phyloP scores from a whole-genome alignment of 2,797 vertebrate species.

The Fistularia commersonii region DNA sequence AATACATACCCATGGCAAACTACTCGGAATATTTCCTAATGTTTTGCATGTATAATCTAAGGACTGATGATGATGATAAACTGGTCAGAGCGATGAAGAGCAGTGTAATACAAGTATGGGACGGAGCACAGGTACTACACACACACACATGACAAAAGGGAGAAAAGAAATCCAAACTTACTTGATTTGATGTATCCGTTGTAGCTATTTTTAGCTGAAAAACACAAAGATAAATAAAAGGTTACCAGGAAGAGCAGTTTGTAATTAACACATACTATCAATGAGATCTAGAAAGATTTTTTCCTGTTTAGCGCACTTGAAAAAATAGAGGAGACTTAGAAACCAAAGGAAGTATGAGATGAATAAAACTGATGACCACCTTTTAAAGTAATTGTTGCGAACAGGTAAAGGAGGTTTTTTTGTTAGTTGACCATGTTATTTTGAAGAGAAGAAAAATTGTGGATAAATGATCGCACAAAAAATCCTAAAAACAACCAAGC shows the following conservation, averaged over 20 bases:
- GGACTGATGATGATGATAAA: conserved; percentile 31
- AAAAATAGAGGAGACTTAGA: too few relatives aligned
- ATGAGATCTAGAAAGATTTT: background rate
- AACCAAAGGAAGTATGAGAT: too few relatives aligned
- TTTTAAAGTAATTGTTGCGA: too few relatives aligned
- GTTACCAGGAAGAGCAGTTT: conserved; percentile 55
- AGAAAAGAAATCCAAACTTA: conserved; percentile 70
- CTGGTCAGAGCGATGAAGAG: conserved; percentile 20
- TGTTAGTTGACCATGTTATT: too few relatives aligned
- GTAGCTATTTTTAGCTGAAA: conserved; percentile 84
- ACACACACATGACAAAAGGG: conserved; percentile 39
- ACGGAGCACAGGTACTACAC: conserved; percentile 17
- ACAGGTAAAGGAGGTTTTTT: too few relatives aligned
- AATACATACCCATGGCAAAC: conserved; percentile 26
- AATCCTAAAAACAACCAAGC: too few relatives aligned
- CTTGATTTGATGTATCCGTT: conserved; percentile 86
- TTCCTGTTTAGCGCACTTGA: background rate
- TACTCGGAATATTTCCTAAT: conserved; percentile 7
- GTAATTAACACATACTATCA: conserved; percentile 23
- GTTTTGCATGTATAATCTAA: conserved; percentile 21
- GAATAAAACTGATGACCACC: too few relatives aligned
- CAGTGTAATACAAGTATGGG: conserved; percentile 26
- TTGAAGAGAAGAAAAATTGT: too few relatives aligned
- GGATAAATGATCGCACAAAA: too few relatives aligned
- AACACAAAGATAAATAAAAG: conserved; percentile 34